These are phyloP conservation scores for Cherax quadricarinatus DNA, from an alignment of 1,140 invertebrate genomes.

Conservation along the genomic window DNA sequence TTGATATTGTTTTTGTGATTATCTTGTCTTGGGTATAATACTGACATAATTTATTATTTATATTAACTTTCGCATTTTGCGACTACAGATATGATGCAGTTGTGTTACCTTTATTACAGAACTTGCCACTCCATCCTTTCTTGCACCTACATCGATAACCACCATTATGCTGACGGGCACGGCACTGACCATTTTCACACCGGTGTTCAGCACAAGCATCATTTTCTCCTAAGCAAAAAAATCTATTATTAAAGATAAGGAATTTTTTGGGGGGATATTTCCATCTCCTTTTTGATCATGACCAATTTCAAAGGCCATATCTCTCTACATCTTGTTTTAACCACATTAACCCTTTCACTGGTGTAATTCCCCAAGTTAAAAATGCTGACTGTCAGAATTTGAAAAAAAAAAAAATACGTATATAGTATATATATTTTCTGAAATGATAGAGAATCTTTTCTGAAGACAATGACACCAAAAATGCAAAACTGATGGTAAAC, in stretches of 20 bases:
- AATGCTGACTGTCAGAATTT: no score
- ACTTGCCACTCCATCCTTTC: slow-evolving; percentile 90
- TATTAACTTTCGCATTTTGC: not conserved
- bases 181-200: slow-evolving; percentile 93
- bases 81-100: not conserved
- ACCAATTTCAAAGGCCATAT: no score
- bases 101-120: slow-evolving; percentile 91
- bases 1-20: no score
- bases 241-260: not conserved
- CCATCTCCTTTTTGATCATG: not conserved
- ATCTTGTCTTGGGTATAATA: no score
- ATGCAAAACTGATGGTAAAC: no score
- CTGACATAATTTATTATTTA: not conserved
- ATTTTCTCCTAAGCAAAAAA: slow-evolving; percentile 32
- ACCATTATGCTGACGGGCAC: slow-evolving; percentile 79
- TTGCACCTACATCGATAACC: slow-evolving; percentile 83
- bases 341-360: no score
- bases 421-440: no score
- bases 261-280: not conserved
- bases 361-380: no score
- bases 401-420: no score
- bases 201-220: slow-evolving; percentile 62
- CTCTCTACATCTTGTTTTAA: no score
- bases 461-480: no score
- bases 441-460: no score